These are phyloP conservation scores for Ischnura elegans DNA, from an alignment of 2,888 invertebrate genomes.

Conservation along the genomic window DNA sequence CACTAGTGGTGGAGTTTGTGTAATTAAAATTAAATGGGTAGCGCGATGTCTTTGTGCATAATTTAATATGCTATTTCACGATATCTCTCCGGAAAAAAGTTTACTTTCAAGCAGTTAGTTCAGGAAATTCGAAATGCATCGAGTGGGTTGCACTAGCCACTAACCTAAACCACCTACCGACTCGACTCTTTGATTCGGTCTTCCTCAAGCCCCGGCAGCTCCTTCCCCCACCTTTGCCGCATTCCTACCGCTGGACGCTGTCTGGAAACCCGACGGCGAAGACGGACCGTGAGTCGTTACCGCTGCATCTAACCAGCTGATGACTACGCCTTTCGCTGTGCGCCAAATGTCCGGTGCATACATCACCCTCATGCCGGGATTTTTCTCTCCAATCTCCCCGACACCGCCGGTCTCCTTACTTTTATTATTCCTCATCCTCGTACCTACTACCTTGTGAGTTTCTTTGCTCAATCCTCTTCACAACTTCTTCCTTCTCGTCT, in stretches of 20 bases:
- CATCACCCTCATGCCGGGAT: constrained; percentile 36
- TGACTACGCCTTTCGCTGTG: constrained; percentile 38
- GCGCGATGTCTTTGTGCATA: too few relatives aligned
- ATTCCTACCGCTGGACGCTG: not conserved
- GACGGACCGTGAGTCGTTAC: constrained; percentile 44
- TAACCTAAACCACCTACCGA: too few relatives aligned
- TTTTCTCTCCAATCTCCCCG: not conserved
- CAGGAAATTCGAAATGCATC: too few relatives aligned
- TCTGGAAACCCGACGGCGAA: not conserved
- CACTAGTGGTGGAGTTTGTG: too few relatives aligned
- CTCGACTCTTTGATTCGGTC: not conserved
- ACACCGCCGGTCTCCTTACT: not conserved
- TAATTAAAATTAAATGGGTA: too few relatives aligned
- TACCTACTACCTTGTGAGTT: not conserved
- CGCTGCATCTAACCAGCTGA: constrained; percentile 47
- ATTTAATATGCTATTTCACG: too few relatives aligned
- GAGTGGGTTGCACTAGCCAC: too few relatives aligned
- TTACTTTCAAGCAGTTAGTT: too few relatives aligned
- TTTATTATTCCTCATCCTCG: not conserved
- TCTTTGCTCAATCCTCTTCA: not conserved
- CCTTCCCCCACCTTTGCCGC: not conserved
- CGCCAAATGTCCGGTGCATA: constrained; percentile 24
- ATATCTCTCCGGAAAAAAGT: too few relatives aligned
- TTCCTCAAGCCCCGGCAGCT: not conserved
- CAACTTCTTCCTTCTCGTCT: not conserved